Evolutionary conservation across 2,888 invertebrate genomes (phyloP), one percentile per base, ranked within the genome.

Genomic region (Pollenia angustigena): DNA sequence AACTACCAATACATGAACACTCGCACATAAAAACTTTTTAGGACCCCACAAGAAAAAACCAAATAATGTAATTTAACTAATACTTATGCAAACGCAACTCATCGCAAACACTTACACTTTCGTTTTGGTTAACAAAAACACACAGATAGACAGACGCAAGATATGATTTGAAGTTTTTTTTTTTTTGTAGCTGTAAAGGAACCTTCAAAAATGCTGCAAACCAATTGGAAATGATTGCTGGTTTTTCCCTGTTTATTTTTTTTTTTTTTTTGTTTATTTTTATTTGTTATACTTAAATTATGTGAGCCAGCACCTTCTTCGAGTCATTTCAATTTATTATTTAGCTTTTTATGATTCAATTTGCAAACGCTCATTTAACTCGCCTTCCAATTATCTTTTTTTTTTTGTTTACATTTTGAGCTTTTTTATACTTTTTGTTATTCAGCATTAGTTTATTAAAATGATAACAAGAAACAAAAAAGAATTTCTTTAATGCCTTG

Each of bases 321-420:
- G 2, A 89, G 89, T 90, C 88, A 91, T 91, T 91, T 90, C 89
- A 89, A 91, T 91, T 91, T 91, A 90, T 91, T 90, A 90, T 91
- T 91, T 91, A 88, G 88, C 90, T 89, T 91, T 66, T 90, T 91
- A 91, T 91, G 89, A 88, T 89, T 89, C 89, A 89, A 90, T 91
- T 91, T 91, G 90, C 88, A 46, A 89, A 89, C 89, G 90, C 89
- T 91, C 92, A 91, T 91, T 91, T 90, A 90, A 90, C 87, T 90
- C 87, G 85, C 48, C 75, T 72, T 76, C 23, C 74, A 86, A 71
- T 82, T 86, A 69, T 23, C 68, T 54, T 66, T 71, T 54, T 80
- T 81, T 85, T 60, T 66, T 32, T 54, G 4, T 11, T 23, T 79
- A 40, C 11, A 54, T 60, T 18, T 66, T 72, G 4, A 52, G 56